These are phyloP conservation scores for Acrossocheilus wenchowensis DNA, from an alignment of 2,797 vertebrate species.

Conservation along the genomic window DNA sequence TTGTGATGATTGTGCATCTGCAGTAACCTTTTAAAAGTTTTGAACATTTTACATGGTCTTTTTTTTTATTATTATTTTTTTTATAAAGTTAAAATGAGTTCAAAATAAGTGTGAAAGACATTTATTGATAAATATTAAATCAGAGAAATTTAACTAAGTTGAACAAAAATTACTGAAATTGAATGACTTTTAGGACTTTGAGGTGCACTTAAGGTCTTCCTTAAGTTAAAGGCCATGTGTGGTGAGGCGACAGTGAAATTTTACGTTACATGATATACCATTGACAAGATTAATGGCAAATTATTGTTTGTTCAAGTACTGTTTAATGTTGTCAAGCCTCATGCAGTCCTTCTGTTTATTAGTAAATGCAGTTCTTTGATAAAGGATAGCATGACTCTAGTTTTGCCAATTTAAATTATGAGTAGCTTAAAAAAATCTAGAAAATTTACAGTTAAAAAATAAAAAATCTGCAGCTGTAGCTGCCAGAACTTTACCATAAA, in stretches of 20 bases:
- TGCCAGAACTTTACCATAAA: background rate
- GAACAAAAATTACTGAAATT: too few species aligned
- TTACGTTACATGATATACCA: background rate
- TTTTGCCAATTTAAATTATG: background rate
- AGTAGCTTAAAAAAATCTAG: background rate
- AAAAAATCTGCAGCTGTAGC: background rate
- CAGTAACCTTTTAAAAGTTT: background rate
- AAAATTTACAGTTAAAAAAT: background rate
- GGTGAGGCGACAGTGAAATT: background rate
- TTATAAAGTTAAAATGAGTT: background rate
- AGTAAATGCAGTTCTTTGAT: background rate
- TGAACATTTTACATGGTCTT: background rate
- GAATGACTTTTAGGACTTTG: background rate
- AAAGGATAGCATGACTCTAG: background rate
- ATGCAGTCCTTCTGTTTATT: background rate
- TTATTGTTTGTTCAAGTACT: background rate
- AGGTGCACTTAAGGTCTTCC: too few species aligned
- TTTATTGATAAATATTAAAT: background rate
- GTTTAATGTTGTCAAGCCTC: background rate
- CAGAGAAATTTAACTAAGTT: too few species aligned
- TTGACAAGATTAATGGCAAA: background rate
- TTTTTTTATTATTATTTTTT: background rate
- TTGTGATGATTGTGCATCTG: background rate
- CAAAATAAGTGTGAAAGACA: background rate
- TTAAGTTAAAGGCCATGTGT: background rate